Evolutionary conservation across 2,888 invertebrate genomes (phyloP), one percentile per base, ranked within the genome.

Genomic region (Muschampia plurimacula): DNA sequence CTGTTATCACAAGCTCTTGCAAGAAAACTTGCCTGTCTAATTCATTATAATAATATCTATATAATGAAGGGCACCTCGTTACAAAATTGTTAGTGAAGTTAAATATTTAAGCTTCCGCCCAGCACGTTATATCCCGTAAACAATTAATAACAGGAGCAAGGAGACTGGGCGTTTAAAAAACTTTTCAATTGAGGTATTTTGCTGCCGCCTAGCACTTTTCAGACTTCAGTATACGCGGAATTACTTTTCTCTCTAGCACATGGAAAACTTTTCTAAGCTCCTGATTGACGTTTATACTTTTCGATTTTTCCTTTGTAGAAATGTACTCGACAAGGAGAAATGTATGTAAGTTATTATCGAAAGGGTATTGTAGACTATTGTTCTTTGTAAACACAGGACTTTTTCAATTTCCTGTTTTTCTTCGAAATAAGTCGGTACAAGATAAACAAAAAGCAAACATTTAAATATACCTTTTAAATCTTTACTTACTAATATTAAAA

Each of bases 211-310:
- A 55, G 76, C 76, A 78, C 77, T 77, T 73, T 63, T 73, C 66
- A 67, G 75, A 70, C 73, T 79, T 81, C 78, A 63, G 59, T 55
- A 55, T 63, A 72, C 71, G 67, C 75, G 55, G 70, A 79, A 83
- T 82, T 81, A 78, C 76, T 81, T 79, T 73, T 76, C 74, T 76
- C 57, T 70, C 70, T 69, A 62, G 74, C 77, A 75, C 78, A 82
- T 81, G 80, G 81, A 81, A 83, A 84, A 84, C 74, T 82, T 83
- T 78, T 69, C 12, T 67, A 76, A 77, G 75, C 73, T 70, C 28
- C 73, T 77, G 76, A 81, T 80, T 79, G 82, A 77, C 75, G 75
- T 55, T 39, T 41, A 74, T 75, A 76, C 39, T 70, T 67, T 70
- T 44, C 60, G 55, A 57, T 46, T 74, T 76, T 77, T 76, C 77